These are phyloP conservation scores for Callithrix jacchus DNA, from an alignment of 2,113 vertebrate genomes.

Conservation along the genomic window DNA sequence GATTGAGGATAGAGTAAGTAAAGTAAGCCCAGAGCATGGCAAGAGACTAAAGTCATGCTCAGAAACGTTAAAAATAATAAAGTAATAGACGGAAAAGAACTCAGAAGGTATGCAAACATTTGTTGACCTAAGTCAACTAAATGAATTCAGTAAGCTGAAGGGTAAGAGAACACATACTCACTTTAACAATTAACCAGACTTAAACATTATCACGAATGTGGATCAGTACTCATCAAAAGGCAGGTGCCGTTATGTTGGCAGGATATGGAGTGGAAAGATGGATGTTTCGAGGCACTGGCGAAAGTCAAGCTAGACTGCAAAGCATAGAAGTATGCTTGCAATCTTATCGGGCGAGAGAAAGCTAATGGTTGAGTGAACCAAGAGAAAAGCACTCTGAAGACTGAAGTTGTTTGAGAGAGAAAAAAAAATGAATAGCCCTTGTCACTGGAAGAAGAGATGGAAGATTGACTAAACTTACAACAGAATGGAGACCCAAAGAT, in stretches of 20 bases:
- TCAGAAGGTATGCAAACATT: slow-evolving; percentile 69
- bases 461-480: slow-evolving; percentile 89
- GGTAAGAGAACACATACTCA: slow-evolving; percentile 75
- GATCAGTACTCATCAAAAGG: slow-evolving; percentile 47
- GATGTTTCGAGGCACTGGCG: slow-evolving; percentile 55
- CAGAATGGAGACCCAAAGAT: slow-evolving; percentile 87
- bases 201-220: slow-evolving; percentile 53
- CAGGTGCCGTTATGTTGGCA: slow-evolving; percentile 29
- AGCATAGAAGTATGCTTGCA: slow-evolving; percentile 78
- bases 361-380: slow-evolving; percentile 78
- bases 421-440: slow-evolving; percentile 65
- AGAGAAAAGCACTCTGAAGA: slow-evolving; percentile 77
- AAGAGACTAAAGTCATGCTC: slow-evolving; percentile 70
- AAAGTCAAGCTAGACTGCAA: slow-evolving; percentile 75
- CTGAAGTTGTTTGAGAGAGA: slow-evolving; percentile 59
- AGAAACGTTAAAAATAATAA: slow-evolving; percentile 73
- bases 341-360: slow-evolving; percentile 59
- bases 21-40: slow-evolving; percentile 72
- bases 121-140: slow-evolving; percentile 78
- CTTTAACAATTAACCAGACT: slow-evolving; percentile 48
- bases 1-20: slow-evolving; percentile 66
- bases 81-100: slow-evolving; percentile 72
- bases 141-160: slow-evolving; percentile 79
- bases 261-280: slow-evolving; percentile 74
- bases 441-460: slow-evolving; percentile 83